Evolutionary conservation across 2,113 vertebrate species (phyloP).

Genomic region (Oostethus manadensis): DNA sequence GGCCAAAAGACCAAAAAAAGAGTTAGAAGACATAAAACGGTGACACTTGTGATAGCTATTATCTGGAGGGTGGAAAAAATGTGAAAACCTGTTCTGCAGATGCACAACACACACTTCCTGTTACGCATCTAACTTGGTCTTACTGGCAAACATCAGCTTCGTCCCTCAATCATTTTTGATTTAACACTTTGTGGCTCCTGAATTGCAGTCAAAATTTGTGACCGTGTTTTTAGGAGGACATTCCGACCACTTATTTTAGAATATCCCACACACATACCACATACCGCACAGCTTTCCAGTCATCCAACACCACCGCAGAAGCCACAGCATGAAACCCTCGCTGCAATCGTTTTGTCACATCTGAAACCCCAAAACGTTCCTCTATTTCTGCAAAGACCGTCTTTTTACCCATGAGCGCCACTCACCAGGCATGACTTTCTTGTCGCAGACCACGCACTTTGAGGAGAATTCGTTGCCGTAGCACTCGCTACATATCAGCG

Average conservation of each 20-base stretch:
- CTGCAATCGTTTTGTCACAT: constrained; percentile 45
- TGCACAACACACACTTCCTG: neutral
- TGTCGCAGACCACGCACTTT: constrained; percentile 86
- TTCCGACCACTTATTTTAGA: constrained; percentile 21
- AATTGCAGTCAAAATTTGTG: constrained; percentile 11
- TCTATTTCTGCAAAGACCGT: neutral
- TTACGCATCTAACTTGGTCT: neutral
- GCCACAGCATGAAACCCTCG: neutral
- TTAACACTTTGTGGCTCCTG: constrained; percentile 31
- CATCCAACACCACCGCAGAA: constrained; percentile 35
- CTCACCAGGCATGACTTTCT: constrained; percentile 91
- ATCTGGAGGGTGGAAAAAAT: neutral
- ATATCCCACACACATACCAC: constrained; percentile 28
- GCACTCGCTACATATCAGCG: constrained; percentile 89
- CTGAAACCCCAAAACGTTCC: constrained; percentile 30
- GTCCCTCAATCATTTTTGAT: constrained; percentile 44
- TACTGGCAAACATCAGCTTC: neutral
- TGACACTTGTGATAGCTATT: neutral
- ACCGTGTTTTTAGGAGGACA: constrained; percentile 14
- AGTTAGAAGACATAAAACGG: neutral
- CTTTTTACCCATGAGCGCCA: neutral
- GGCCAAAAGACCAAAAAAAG: neutral
- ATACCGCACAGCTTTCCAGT: constrained; percentile 43
- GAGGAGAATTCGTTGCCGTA: constrained; percentile 93
- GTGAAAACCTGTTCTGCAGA: constrained; percentile 13